phyloP scores from a whole-genome alignment of 2,113 vertebrate species.

The Corythornis madagascariensis region DNA sequence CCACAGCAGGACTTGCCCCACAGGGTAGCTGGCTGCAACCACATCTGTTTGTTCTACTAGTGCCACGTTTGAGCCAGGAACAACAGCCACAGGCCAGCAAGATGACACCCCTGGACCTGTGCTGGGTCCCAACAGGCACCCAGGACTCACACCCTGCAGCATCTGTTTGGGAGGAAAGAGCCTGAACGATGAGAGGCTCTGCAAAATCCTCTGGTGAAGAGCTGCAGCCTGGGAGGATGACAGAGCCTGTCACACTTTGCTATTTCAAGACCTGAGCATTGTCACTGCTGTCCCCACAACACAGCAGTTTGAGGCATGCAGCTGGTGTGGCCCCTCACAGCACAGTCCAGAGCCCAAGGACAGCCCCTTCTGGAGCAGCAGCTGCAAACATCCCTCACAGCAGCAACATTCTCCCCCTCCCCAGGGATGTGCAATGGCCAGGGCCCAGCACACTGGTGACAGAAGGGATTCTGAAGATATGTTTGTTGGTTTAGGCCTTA shows the following conservation, averaged over 20 bases:
- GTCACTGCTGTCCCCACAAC: not conserved
- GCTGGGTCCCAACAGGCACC: not conserved
- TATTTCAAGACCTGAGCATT: not conserved
- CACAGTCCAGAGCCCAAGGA: not conserved
- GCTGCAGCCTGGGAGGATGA: not conserved
- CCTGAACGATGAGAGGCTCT: not conserved
- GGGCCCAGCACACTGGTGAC: not conserved
- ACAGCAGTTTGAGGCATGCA: not conserved
- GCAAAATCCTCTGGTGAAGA: not conserved
- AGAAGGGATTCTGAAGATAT: not conserved
- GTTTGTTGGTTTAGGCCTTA: not conserved
- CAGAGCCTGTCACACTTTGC: not conserved
- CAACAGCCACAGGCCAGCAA: rapidly evolving
- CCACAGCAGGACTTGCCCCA: rapidly evolving
- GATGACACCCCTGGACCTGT: not conserved
- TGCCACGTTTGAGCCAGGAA: rapidly evolving
- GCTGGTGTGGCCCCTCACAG: not conserved
- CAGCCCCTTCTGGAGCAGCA: not conserved
- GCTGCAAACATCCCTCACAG: rapidly evolving
- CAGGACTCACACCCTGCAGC: not conserved
- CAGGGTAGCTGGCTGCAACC: not conserved
- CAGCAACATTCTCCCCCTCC: not conserved
- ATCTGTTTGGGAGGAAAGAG: not conserved
- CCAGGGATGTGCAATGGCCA: not conserved
- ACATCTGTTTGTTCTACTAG: rapidly evolving